Conservation (phyloP, 2,888 invertebrate genomes). For the Xylota sylvarum region DNA sequence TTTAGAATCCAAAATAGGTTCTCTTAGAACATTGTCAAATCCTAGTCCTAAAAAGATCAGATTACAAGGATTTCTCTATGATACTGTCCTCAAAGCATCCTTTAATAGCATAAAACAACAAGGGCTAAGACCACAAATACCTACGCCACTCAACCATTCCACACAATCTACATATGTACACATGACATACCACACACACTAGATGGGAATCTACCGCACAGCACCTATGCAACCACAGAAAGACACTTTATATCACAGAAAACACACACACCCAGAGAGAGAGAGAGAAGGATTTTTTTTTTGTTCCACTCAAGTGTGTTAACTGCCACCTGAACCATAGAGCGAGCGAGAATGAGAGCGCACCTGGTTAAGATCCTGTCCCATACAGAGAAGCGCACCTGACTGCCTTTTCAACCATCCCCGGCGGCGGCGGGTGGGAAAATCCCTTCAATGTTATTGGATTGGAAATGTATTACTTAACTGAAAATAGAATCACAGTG, state of each 20-base stretch:
- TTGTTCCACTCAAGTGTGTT: slow-evolving; percentile 66
- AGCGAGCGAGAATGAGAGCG: slow-evolving; percentile 21
- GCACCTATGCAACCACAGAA: slow-evolving; percentile 50
- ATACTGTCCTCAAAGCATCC: slow-evolving; percentile 53
- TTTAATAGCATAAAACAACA: slow-evolving; percentile 61
- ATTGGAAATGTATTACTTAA: slow-evolving; percentile 72
- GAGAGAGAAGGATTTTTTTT: slow-evolving; percentile 24
- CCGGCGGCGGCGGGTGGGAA: background rate
- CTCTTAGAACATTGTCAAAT: slow-evolving; percentile 32
- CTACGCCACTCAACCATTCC: slow-evolving; percentile 21
- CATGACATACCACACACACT: background rate
- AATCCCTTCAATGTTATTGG: slow-evolving; percentile 68
- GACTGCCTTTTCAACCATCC: slow-evolving; percentile 15
- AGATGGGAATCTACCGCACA: background rate
- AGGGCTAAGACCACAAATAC: slow-evolving; percentile 26
- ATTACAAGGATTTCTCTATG: slow-evolving; percentile 47
- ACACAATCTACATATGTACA: background rate
- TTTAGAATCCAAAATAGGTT: slow-evolving; percentile 10
- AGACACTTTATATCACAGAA: slow-evolving; percentile 26
- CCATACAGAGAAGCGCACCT: slow-evolving; percentile 20
- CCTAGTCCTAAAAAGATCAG: slow-evolving; percentile 41
- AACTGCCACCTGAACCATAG: slow-evolving; percentile 66
- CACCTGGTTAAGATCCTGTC: slow-evolving; percentile 53
- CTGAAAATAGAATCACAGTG: slow-evolving; percentile 73
- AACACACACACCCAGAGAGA: background rate